Evolutionary conservation across 2,888 invertebrate genomes (phyloP).

Genomic region (Eristalis arbustorum): DNA sequence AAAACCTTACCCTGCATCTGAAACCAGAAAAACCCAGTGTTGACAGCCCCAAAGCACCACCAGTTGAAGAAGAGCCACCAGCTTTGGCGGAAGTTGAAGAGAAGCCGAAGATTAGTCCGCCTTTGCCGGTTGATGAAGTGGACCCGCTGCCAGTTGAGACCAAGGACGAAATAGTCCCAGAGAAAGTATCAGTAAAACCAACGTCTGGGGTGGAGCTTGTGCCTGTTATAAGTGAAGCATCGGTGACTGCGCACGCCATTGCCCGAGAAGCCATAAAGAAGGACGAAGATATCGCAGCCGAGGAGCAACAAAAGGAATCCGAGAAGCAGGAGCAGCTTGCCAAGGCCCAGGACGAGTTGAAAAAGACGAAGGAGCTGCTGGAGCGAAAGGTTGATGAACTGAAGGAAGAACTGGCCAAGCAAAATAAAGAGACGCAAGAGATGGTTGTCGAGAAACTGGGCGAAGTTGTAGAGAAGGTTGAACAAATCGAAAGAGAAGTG

Average conservation of each 20-base stretch:
- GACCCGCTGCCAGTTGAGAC: background rate
- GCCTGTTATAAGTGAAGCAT: slow-evolving; percentile 9
- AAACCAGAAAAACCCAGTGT: slow-evolving; percentile 54
- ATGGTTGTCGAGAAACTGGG: slow-evolving; percentile 76
- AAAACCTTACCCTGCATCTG: slow-evolving; percentile 26
- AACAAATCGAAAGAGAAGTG: slow-evolving; percentile 81
- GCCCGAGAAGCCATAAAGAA: slow-evolving; percentile 81
- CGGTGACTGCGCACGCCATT: slow-evolving; percentile 71
- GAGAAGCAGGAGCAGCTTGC: slow-evolving; percentile 76
- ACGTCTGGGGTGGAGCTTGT: slow-evolving; percentile 12
- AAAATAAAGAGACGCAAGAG: slow-evolving; percentile 77
- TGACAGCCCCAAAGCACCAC: slow-evolving; percentile 21
- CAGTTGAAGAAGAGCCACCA: slow-evolving; percentile 24
- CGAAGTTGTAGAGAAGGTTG: slow-evolving; percentile 76
- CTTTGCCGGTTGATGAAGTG: slow-evolving; percentile 75
- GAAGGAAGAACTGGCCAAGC: slow-evolving; percentile 79
- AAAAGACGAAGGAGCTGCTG: slow-evolving; percentile 77
- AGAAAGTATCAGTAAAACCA: slow-evolving; percentile 14
- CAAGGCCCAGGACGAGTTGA: slow-evolving; percentile 76
- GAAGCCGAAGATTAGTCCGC: slow-evolving; percentile 73
- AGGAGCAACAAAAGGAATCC: slow-evolving; percentile 75
- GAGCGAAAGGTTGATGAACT: slow-evolving; percentile 80
- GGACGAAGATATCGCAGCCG: slow-evolving; percentile 79
- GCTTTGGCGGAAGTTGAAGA: slow-evolving; percentile 22
- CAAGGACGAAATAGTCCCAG: slow-evolving; percentile 11